These are phyloP conservation scores for Podabrus alpinus DNA, from an alignment of 2,888 invertebrate genomes.

Conservation along the genomic window DNA sequence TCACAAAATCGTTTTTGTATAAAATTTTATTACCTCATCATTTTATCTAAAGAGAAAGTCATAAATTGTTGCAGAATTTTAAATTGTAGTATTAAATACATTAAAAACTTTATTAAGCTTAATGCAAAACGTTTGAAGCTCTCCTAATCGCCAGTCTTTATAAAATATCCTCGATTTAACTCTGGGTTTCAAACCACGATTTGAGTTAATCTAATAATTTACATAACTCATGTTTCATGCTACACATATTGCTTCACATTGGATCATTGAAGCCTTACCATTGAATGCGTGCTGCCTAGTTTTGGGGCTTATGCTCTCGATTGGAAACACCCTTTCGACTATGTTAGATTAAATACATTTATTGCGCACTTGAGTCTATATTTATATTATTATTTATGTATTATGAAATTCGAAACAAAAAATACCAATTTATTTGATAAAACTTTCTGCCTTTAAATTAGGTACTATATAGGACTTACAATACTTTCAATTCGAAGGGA, in stretches of 20 bases:
- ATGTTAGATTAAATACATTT: background rate
- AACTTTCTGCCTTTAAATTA: background rate
- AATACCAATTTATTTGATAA: background rate
- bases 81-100: background rate
- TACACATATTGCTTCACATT: conserved; percentile 4
- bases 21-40: background rate
- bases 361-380: background rate
- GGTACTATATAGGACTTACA: no score
- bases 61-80: background rate
- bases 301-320: background rate
- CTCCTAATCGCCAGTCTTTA: background rate
- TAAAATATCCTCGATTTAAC: background rate
- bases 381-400: background rate
- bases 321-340: conserved; percentile 9
- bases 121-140: background rate
- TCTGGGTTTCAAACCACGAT: conserved; percentile 8
- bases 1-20: background rate
- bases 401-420: background rate
- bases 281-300: conserved; percentile 1
- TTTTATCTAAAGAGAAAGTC: background rate
- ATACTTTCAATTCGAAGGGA: background rate
- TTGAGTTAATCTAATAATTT: conserved; percentile 16
- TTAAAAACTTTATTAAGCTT: background rate
- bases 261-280: conserved; percentile 9
- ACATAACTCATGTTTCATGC: conserved; percentile 12